Conservation (phyloP, 2,888 invertebrate species). For the Drosophila lacicola region DNA sequence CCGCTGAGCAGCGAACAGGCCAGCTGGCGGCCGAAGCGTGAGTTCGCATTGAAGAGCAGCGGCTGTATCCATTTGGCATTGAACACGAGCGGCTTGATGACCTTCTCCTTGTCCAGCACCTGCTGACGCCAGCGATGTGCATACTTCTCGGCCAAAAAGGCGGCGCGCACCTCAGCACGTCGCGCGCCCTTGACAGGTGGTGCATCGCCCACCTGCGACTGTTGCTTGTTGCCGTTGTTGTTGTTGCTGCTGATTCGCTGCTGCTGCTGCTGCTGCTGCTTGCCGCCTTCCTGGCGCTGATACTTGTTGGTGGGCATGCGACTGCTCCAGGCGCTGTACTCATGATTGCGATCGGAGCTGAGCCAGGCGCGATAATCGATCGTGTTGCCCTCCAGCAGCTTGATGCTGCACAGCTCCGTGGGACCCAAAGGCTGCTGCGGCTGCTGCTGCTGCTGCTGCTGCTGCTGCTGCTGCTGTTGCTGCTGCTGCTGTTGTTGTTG, state of each 20-base stretch:
- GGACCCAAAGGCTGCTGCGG: conserved; percentile 81
- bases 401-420: conserved; percentile 86
- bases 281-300: conserved; percentile 49
- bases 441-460: conserved; percentile 29
- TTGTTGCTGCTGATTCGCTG: conserved; percentile 65
- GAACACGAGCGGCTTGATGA: conserved; percentile 86
- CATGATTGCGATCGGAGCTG: conserved; percentile 88
- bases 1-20: conserved; percentile 95
- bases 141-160: conserved; percentile 91
- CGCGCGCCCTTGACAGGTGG: conserved; percentile 29
- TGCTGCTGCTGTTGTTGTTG: conserved; percentile 24
- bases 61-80: conserved; percentile 93
- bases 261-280: conserved; percentile 57
- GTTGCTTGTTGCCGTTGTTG: conserved; percentile 26
- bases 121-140: conserved; percentile 88
- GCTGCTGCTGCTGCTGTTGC: conserved; percentile 13
- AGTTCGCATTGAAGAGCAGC: conserved; percentile 96
- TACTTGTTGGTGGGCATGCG: conserved; percentile 86
- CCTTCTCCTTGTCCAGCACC: conserved; percentile 80
- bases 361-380: conserved; percentile 92
- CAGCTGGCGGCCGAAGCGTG: conserved; percentile 94
- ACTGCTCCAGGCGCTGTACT: conserved; percentile 90
- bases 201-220: conserved; percentile 17
- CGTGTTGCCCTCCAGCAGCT: conserved; percentile 88
- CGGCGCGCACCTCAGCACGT: conserved; percentile 79